Conservation (phyloP, 2,888 invertebrate genomes). For the Lapara coniferarum region DNA sequence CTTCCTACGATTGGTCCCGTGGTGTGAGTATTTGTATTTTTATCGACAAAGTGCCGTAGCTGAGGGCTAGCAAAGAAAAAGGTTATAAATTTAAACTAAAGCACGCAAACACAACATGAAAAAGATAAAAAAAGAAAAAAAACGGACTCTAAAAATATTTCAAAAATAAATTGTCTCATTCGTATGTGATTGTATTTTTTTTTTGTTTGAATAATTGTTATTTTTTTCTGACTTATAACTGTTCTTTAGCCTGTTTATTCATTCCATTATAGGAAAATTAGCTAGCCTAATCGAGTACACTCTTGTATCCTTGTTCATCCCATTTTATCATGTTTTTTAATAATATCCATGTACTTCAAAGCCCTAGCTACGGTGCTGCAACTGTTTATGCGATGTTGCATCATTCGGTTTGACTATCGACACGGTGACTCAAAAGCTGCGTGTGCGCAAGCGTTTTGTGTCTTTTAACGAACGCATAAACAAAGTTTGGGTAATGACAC, state of each 20-base stretch:
- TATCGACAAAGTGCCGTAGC: not conserved
- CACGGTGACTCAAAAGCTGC: constrained; percentile 22
- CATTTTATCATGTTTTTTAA: too few species aligned
- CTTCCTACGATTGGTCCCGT: constrained; percentile 69
- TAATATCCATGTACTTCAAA: not conserved
- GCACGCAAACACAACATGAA: not conserved
- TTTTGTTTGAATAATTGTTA: too few species aligned
- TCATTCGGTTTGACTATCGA: constrained; percentile 30
- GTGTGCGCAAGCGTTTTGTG: not conserved
- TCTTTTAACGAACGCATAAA: constrained; percentile 7
- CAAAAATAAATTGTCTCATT: too few species aligned
- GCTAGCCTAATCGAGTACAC: too few species aligned
- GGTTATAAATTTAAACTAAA: not conserved
- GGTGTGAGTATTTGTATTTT: constrained; percentile 37
- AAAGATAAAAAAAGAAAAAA: not conserved
- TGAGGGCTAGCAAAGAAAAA: not conserved
- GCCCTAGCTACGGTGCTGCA: constrained; percentile 6
- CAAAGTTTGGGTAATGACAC: not conserved
- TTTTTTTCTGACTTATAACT: too few species aligned
- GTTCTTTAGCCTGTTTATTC: too few species aligned
- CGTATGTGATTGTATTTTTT: too few species aligned
- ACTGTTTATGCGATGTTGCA: constrained; percentile 47
- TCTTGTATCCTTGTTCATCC: too few species aligned
- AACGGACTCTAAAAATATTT: too few species aligned
- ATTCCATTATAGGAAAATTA: too few species aligned